These are phyloP conservation scores for Leiothrix lutea DNA, from an alignment of 2,113 vertebrate genomes.

Conservation along the genomic window DNA sequence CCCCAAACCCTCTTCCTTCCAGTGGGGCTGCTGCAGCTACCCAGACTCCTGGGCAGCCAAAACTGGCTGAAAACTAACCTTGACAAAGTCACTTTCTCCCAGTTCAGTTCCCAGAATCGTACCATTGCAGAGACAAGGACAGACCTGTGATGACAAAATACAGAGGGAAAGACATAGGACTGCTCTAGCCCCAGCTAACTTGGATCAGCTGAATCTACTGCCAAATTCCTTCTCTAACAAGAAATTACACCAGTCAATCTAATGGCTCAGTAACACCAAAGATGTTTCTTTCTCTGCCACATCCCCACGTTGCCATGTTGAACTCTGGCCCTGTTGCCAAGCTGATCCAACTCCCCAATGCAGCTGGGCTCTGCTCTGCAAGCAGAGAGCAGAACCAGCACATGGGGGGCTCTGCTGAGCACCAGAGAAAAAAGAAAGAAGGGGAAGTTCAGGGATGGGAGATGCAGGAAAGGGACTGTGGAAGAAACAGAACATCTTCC, in stretches of 20 bases:
- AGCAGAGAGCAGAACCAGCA: background rate
- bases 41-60: background rate
- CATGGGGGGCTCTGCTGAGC: rapidly evolving
- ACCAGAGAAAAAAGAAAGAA: background rate
- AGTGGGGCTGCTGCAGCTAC: background rate
- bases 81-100: background rate
- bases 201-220: background rate
- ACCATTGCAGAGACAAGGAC: background rate
- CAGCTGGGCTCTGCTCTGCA: background rate
- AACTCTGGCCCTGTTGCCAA: background rate
- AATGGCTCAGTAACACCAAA: background rate
- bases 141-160: background rate
- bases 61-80: background rate
- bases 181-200: background rate
- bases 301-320: rapidly evolving
- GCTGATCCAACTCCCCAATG: background rate
- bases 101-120: rapidly evolving
- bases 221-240: background rate
- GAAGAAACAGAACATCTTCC: background rate
- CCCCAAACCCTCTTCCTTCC: background rate
- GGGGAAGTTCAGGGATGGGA: background rate
- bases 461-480: rapidly evolving
- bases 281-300: background rate
- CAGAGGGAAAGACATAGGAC: background rate
- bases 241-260: background rate